These are phyloP conservation scores for Ameiurus melas DNA, from an alignment of 2,113 vertebrate genomes.

Conservation along the genomic window DNA sequence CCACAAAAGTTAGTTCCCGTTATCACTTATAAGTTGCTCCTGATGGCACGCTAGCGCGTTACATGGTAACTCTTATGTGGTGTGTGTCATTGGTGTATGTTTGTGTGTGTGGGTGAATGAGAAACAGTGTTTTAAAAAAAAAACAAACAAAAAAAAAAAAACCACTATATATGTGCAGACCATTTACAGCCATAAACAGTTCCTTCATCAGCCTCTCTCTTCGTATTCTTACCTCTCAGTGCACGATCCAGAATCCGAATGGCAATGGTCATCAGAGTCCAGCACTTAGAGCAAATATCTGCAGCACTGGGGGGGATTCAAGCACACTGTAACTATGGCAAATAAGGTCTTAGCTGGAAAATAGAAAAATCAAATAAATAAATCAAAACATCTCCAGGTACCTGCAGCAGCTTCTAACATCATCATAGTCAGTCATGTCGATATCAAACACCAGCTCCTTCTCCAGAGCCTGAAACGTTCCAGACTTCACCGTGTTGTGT, in stretches of 20 bases:
- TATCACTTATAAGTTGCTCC: background rate
- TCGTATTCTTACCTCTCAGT: slow-evolving; percentile 75
- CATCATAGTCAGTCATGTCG: slow-evolving; percentile 97
- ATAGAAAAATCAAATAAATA: background rate
- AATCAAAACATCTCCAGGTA: slow-evolving; percentile 52
- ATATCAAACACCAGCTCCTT: slow-evolving; percentile 98
- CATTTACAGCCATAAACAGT: background rate
- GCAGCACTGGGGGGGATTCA: slow-evolving; percentile 76
- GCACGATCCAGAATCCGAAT: slow-evolving; percentile 87
- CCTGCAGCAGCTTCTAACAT: slow-evolving; percentile 94
- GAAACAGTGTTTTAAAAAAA: too few relatives aligned
- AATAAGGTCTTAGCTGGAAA: background rate
- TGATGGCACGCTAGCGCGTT: too few relatives aligned
- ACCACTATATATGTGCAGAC: too few relatives aligned
- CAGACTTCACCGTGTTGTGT: slow-evolving; percentile 89
- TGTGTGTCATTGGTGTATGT: too few relatives aligned
- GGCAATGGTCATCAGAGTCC: slow-evolving; percentile 94
- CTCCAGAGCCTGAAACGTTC: slow-evolving; percentile 90
- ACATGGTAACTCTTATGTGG: too few relatives aligned
- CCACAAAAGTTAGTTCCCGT: background rate
- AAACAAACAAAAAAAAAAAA: too few relatives aligned
- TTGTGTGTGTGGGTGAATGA: too few relatives aligned
- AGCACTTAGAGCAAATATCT: slow-evolving; percentile 93
- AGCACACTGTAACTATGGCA: background rate
- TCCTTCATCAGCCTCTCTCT: background rate